Percentiles rank a stretch among this genome's conserved stretches.
phyloP scores from a whole-genome alignment of 2,888 invertebrate genomes.

The Spisula subtruncata region DNA sequence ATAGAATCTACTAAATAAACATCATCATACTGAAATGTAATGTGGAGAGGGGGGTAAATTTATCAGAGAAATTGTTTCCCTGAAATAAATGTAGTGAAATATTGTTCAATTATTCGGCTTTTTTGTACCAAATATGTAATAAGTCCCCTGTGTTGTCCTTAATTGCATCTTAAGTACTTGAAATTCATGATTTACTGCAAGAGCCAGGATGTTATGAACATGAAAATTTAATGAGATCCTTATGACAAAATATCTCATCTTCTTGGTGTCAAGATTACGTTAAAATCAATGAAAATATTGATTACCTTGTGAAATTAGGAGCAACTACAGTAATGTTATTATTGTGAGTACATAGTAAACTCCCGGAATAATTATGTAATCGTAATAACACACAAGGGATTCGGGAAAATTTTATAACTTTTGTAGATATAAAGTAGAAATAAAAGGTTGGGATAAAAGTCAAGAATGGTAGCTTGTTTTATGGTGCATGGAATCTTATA shows the following conservation, averaged over 20 bases:
- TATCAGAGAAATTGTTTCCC: neutral
- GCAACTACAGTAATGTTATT: neutral
- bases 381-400: neutral
- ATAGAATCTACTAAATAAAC: neutral
- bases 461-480: neutral
- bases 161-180: neutral
- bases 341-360: neutral
- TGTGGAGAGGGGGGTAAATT: neutral
- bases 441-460: neutral
- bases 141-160: slow-evolving; percentile 16
- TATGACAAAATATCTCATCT: slow-evolving; percentile 16
- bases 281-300: slow-evolving; percentile 28
- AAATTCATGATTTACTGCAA: neutral
- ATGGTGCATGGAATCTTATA: neutral
- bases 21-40: neutral
- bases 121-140: neutral
- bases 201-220: neutral
- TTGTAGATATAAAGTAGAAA: neutral
- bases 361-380: neutral
- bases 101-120: neutral
- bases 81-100: neutral
- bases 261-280: neutral
- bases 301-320: slow-evolving; percentile 17
- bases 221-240: slow-evolving; percentile 23
- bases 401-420: slow-evolving; percentile 4